phyloP scores from a whole-genome alignment of 92 coral and sea anemone species.

The Porites lobata region DNA sequence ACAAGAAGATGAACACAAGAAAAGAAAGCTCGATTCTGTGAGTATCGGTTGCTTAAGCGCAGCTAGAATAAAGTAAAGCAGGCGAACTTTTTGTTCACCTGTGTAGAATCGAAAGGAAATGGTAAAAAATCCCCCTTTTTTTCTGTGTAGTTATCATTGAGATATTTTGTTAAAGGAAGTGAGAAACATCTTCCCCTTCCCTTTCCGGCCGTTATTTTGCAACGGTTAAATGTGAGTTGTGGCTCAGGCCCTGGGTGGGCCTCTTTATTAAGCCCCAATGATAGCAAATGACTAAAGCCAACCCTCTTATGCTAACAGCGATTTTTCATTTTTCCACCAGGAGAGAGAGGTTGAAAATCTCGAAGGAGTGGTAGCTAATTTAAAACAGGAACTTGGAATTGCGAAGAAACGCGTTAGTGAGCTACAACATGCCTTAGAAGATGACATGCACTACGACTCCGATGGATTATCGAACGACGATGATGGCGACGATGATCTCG shows the following conservation, averaged over 20 bases:
- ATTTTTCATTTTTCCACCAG: constrained; percentile 32
- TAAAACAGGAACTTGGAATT: constrained; percentile 89
- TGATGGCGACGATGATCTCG: constrained; percentile 75
- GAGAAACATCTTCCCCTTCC: too few relatives aligned
- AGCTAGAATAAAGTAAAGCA: too few relatives aligned
- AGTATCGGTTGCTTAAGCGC: neutral
- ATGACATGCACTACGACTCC: constrained; percentile 88
- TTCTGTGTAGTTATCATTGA: too few relatives aligned
- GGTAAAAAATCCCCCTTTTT: neutral
- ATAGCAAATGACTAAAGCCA: too few relatives aligned
- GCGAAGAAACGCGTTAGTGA: constrained; percentile 94
- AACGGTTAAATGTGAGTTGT: too few relatives aligned
- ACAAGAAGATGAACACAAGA: constrained; percentile 93
- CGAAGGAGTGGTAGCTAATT: constrained; percentile 80
- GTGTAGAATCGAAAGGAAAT: neutral
- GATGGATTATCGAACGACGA: constrained; percentile 85
- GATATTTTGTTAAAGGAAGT: too few relatives aligned
- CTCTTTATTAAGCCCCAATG: too few relatives aligned
- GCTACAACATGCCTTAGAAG: constrained; percentile 95
- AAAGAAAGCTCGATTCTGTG: constrained; percentile 89
- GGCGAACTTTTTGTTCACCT: too few relatives aligned
- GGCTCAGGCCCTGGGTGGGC: too few relatives aligned
- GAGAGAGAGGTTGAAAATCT: constrained; percentile 88
- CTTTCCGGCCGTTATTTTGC: too few relatives aligned
- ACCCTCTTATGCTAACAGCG: neutral